Percentiles rank a stretch among this genome's conserved stretches.
These are phyloP conservation scores for Brachionus sp. DNA, from an alignment of 1,140 invertebrate genomes.

Conservation along the genomic window DNA sequence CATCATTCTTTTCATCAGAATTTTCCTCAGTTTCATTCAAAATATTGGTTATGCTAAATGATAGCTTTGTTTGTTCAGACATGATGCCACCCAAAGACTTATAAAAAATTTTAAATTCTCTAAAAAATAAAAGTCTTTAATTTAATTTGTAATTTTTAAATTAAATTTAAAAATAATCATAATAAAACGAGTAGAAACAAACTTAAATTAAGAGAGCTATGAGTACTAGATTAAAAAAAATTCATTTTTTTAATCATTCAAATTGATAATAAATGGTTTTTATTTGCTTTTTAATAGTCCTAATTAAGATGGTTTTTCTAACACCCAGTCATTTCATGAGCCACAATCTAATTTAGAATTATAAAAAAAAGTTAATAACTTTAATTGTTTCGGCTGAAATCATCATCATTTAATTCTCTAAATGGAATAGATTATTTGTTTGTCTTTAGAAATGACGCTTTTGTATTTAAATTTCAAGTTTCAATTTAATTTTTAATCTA, in stretches of 20 bases:
- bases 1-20: not conserved
- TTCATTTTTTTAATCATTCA: constrained; percentile 33
- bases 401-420: constrained; percentile 37
- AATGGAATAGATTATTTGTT: constrained; percentile 27
- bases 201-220: not conserved
- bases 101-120: not conserved
- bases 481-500: constrained; percentile 40
- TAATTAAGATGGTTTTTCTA: constrained; percentile 31
- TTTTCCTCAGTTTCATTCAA: not conserved
- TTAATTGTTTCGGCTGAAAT: constrained; percentile 35
- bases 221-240: not conserved
- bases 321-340: not conserved
- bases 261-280: constrained; percentile 43
- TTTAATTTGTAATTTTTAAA: constrained; percentile 42
- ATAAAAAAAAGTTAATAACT: constrained; percentile 10
- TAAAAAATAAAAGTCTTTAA: not conserved
- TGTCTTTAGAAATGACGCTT: constrained; percentile 17
- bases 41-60: constrained; percentile 37
- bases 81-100: not conserved
- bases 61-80: constrained; percentile 33
- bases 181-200: not conserved
- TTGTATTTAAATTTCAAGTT: constrained; percentile 39
- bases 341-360: not conserved
- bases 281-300: constrained; percentile 25
- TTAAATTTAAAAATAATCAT: constrained; percentile 38